Conservation (phyloP, 2,888 invertebrate species). For the Stenolophus ochropezus region DNA sequence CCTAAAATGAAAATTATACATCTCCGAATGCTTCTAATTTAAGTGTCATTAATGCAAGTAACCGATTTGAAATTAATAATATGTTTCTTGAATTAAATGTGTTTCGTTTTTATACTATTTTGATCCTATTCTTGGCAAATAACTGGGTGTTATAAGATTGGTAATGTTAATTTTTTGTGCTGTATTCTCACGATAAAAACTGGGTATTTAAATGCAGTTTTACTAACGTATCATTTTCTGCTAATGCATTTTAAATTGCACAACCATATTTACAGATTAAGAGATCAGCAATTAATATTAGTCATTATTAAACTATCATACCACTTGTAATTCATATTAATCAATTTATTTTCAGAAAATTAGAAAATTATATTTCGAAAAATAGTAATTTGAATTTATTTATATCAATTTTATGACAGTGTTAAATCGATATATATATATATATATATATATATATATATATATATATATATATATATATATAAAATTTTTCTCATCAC, state of each 20-base stretch:
- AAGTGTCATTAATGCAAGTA: neutral
- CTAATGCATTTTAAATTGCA: conserved; percentile 21
- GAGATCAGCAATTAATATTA: conserved; percentile 3
- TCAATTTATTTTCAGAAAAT: no score
- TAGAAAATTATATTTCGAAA: no score
- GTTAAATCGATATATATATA: no score
- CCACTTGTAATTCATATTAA: no score
- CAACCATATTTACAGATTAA: neutral
- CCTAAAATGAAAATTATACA: no score
- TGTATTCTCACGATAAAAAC: conserved; percentile 3
- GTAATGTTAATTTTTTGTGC: neutral
- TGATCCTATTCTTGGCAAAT: neutral
- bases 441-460: no score
- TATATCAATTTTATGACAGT: no score
- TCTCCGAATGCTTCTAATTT: no score
- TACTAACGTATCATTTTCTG: neutral
- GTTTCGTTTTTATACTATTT: neutral
- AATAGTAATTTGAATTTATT: no score
- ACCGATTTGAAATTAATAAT: no score
- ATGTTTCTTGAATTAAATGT: neutral
- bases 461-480: no score
- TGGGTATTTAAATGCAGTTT: conserved; percentile 2
- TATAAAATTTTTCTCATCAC: no score
- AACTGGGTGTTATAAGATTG: neutral
- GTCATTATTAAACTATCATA: neutral